Evolutionary conservation across 2,888 invertebrate species (phyloP).

Genomic region (Gymnosoma rotundatum): DNA sequence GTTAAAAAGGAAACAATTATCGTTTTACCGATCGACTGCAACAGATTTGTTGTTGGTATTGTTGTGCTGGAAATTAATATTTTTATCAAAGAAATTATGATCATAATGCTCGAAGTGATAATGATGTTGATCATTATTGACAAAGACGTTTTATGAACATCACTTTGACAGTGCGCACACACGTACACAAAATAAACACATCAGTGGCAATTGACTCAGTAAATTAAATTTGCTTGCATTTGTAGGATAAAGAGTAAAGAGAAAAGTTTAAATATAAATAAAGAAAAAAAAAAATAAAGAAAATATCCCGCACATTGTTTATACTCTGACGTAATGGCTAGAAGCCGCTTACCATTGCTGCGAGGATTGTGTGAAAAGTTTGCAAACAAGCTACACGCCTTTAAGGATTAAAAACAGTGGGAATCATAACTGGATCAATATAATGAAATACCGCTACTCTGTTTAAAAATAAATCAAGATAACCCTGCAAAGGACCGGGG

Average conservation of each 20-base stretch:
- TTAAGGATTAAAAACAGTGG: no score
- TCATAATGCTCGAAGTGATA: conserved; percentile 8
- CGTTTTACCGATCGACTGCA: background rate
- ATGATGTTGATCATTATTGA: conserved; percentile 33
- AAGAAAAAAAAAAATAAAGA: conserved; percentile 9
- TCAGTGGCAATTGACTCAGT: conserved; percentile 35
- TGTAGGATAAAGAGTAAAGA: background rate
- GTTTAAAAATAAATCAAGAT: no score
- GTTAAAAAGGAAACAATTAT: conserved; percentile 25
- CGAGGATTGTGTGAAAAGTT: background rate
- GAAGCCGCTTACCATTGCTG: conserved; percentile 2
- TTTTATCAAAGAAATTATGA: conserved; percentile 8
- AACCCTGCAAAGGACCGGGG: no score
- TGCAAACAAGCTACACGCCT: no score
- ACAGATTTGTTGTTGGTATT: background rate
- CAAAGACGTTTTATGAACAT: conserved; percentile 41
- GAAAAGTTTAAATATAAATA: no score
- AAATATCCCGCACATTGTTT: conserved; percentile 47
- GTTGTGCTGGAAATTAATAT: conserved; percentile 1
- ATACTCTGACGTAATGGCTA: conserved; percentile 27
- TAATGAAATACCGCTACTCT: no score
- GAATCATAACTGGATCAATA: no score
- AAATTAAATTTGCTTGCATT: background rate
- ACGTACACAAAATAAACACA: conserved; percentile 53
- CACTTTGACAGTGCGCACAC: conserved; percentile 49